Conservation (phyloP, 2,888 invertebrate species). For the Allolobophora icterica region DNA sequence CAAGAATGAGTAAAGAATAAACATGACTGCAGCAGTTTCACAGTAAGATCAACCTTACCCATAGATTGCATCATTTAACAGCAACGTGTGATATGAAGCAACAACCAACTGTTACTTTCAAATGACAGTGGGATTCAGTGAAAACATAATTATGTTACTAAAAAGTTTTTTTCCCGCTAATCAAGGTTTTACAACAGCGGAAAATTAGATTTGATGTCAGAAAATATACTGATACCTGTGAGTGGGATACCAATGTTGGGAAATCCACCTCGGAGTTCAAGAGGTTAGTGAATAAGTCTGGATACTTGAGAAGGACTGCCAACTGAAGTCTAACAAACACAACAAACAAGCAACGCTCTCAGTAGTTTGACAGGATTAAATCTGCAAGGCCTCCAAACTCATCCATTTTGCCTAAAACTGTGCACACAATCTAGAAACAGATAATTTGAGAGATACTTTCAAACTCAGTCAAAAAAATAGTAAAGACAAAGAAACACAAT, state of each 20-base stretch:
- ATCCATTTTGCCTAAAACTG: background rate
- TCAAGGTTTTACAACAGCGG: background rate
- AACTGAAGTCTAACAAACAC: conserved; percentile 54
- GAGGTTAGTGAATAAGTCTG: conserved; percentile 52
- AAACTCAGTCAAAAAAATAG: background rate
- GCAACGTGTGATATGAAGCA: too few relatives aligned
- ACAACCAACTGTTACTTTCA: too few relatives aligned
- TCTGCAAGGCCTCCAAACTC: background rate
- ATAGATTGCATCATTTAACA: too few relatives aligned
- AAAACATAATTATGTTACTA: too few relatives aligned
- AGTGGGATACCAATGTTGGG: background rate
- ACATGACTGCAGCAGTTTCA: too few relatives aligned
- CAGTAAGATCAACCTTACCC: too few relatives aligned
- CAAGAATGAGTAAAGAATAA: too few relatives aligned
- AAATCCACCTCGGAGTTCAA: background rate
- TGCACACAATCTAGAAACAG: too few relatives aligned
- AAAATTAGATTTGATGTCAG: background rate
- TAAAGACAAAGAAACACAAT: background rate
- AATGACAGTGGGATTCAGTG: too few relatives aligned
- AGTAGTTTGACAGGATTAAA: background rate
- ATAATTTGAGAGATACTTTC: background rate
- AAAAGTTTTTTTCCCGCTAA: too few relatives aligned
- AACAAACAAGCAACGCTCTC: background rate
- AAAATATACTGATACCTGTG: background rate
- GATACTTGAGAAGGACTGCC: conserved; percentile 56